Conservation (phyloP, 2,797 vertebrate species). For the Ataeniobius toweri region DNA sequence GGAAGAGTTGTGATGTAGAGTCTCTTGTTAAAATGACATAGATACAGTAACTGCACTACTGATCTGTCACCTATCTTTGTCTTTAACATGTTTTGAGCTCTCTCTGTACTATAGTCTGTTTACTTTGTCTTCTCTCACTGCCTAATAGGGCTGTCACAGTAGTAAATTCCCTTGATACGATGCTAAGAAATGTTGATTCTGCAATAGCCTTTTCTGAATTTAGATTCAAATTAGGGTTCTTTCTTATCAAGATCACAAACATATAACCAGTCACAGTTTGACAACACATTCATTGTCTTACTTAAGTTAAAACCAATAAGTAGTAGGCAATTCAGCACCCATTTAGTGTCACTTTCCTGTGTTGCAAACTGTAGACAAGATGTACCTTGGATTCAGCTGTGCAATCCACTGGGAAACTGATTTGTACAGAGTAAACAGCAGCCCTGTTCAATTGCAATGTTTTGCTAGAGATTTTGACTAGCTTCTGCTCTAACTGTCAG, state of each 20-base stretch:
- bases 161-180: not conserved
- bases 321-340: not conserved
- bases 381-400: not conserved
- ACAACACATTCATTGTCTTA: not conserved
- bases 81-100: not conserved
- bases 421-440: not conserved
- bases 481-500: not conserved
- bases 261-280: not conserved
- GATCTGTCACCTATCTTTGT: not conserved
- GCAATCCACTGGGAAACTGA: not conserved
- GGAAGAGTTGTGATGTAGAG: conserved; percentile 42
- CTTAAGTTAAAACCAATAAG: not conserved
- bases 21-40: conserved; percentile 23
- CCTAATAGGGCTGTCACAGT: not conserved
- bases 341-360: not conserved
- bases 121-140: not conserved
- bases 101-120: not conserved
- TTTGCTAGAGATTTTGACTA: not conserved
- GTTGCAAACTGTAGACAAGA: not conserved
- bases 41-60: not conserved
- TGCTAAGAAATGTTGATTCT: not conserved
- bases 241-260: not conserved
- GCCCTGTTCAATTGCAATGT: not conserved
- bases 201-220: not conserved
- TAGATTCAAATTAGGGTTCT: not conserved